Percentiles rank a stretch among this genome's conserved stretches.
phyloP scores from a whole-genome alignment of 2,888 invertebrate species.

The Neoscelio sp. region DNA sequence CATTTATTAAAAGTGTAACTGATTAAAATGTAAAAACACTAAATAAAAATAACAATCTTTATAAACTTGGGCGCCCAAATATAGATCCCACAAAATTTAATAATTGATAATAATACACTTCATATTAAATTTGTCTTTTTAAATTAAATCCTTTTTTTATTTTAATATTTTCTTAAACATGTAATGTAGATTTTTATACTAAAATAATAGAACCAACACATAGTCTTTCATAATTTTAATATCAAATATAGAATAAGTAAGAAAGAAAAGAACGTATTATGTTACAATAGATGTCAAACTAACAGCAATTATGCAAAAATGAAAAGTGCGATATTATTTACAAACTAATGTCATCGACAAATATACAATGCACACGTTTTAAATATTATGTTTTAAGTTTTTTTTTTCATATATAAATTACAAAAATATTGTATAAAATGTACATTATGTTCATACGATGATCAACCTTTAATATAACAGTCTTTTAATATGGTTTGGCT shows the following conservation, averaged over 20 bases:
- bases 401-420: conserved; percentile 12
- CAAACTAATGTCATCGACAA: conserved; percentile 20
- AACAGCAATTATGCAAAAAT: conserved; percentile 4
- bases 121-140: too few species aligned
- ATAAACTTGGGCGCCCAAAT: too few species aligned
- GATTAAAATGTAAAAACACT: too few species aligned
- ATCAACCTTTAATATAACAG: not conserved
- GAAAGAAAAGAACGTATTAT: not conserved
- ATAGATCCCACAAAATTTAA: too few species aligned
- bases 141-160: too few species aligned
- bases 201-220: too few species aligned
- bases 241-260: conserved; percentile 29
- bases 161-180: too few species aligned
- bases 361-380: conserved; percentile 27
- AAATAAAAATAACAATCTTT: too few species aligned
- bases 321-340: conserved; percentile 26
- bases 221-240: too few species aligned
- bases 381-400: not conserved
- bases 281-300: conserved; percentile 27
- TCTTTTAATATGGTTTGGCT: conserved; percentile 78
- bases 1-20: too few species aligned
- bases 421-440: conserved; percentile 28
- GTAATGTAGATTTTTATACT: too few species aligned
- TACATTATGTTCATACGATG: conserved; percentile 2
- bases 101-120: too few species aligned